Evolutionary conservation across 2,113 vertebrate genomes (phyloP), one percentile per base, ranked within the genome.

Genomic region (Ondatra zibethicus): DNA sequence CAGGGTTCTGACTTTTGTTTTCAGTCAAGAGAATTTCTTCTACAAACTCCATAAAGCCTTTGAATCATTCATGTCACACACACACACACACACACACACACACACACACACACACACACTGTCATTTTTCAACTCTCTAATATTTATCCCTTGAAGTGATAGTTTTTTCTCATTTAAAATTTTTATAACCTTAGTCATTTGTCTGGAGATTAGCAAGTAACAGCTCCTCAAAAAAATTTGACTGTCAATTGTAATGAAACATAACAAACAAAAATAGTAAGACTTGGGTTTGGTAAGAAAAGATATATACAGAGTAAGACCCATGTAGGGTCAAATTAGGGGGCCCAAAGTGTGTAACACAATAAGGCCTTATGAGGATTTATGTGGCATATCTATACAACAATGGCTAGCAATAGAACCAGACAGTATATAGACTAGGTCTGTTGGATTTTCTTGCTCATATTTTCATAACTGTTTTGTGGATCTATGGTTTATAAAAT

Each of bases 211-310:
- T 81, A 61, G 25, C 5, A 10, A 81, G 4, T 31, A 80, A 8
- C 55, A 16, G 7, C 19, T 52, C 12, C 8, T 95, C 14, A 87
- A 29, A 94, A 65, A 66, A 21, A 92, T 88, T 55, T 93, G 27
- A 45, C 63, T 50, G 14, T 66, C 29, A 58, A 75, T 7, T 86
- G 0, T 68, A 81, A 92, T 58, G 29, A 36, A 68, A 31, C 88
- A 23, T 58, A 84, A 89, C 12, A 88, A 31, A 39, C 72, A 58
- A 2, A 88, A 95, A 93, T 5, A 52, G 17, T 66, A 72, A 87
- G 14, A 10, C 88, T 80, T 93, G 72, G 27, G 45, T 88, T 96
- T 61, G 50, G 8, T 80, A 77, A 77, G 73, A 77, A 92, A 94
- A 90, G 39, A 80, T 78, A 84, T 29, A 73, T 58, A 52, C 11